These are phyloP conservation scores for Nannoperca obscura DNA, from an alignment of 2,797 vertebrate genomes.

Conservation along the genomic window DNA sequence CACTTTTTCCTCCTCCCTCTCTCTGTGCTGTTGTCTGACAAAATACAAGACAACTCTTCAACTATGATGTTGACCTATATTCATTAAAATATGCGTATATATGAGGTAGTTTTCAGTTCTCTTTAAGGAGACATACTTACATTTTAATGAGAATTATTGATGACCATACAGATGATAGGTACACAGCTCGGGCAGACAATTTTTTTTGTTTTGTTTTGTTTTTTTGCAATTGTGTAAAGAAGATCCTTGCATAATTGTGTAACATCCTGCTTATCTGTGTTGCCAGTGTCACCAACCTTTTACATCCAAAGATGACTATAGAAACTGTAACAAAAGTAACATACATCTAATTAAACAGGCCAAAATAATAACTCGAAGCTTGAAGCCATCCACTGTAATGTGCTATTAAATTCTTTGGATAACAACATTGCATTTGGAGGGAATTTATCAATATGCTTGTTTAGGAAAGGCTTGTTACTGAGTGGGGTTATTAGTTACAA, in stretches of 20 bases:
- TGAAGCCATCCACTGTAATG: neutral
- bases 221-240: constrained; percentile 16
- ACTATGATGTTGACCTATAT: constrained; percentile 23
- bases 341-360: neutral
- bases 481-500: constrained; percentile 1
- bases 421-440: constrained; percentile 13
- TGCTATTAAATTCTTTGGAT: neutral
- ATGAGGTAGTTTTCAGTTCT: constrained; percentile 13
- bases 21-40: constrained; percentile 23
- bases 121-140: constrained; percentile 2
- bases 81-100: constrained; percentile 34
- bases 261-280: constrained; percentile 5
- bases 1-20: neutral
- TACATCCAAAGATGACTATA: constrained; percentile 40
- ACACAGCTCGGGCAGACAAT: neutral
- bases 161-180: neutral
- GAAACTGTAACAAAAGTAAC: constrained; percentile 32
- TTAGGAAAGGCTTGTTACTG: constrained; percentile 9
- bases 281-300: constrained; percentile 24
- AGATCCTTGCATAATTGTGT: constrained; percentile 5
- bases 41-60: constrained; percentile 27
- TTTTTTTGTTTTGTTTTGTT: neutral
- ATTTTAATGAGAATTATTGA: constrained; percentile 43
- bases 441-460: constrained; percentile 10
- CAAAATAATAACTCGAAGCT: constrained; percentile 5